A percentile compares a stretch with the other conserved stretches of the same genome.
phyloP scores from a whole-genome alignment of 35 echinoderm and acorn worm species.

The Diadema setosum region DNA sequence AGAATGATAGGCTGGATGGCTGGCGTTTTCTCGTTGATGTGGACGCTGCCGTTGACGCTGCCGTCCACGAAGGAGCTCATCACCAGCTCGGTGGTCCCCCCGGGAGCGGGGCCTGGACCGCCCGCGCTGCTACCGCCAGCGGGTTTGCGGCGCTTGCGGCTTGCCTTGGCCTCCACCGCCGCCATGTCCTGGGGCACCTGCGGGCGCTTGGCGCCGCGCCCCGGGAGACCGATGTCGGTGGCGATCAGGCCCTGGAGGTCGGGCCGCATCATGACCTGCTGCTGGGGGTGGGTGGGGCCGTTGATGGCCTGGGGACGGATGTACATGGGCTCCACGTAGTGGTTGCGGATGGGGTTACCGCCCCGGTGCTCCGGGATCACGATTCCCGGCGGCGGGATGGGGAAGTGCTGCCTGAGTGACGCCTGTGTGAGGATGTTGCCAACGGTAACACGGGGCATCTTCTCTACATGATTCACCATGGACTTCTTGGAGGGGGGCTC shows the following conservation, averaged over 20 bases:
- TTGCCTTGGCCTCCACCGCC: not conserved
- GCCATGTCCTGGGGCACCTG: constrained; percentile 18
- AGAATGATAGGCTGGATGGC: constrained; percentile 73
- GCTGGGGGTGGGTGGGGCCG: not conserved
- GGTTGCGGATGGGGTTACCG: not conserved
- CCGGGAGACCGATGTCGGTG: not conserved
- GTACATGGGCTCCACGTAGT: constrained; percentile 13
- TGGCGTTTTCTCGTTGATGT: constrained; percentile 35
- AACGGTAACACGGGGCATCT: not conserved
- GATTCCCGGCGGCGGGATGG: not conserved
- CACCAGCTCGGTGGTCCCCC: not conserved
- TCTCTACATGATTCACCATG: not conserved
- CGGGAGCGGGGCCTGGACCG: not conserved
- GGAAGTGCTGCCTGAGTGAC: not conserved
- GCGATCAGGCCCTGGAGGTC: not conserved
- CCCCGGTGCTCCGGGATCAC: not conserved
- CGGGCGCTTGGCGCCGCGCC: constrained; percentile 4
- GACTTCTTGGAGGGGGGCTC: not conserved
- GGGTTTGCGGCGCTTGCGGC: constrained; percentile 5
- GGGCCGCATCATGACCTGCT: not conserved
- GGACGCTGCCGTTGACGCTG: constrained; percentile 11
- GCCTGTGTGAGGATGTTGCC: not conserved
- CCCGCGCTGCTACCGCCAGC: not conserved
- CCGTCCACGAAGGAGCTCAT: constrained; percentile 4
- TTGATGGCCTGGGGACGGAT: not conserved